A percentile compares a stretch with the other conserved stretches of the same genome.
phyloP scores from a whole-genome alignment of 2,888 invertebrate genomes.

The Latrodectus elegans region DNA sequence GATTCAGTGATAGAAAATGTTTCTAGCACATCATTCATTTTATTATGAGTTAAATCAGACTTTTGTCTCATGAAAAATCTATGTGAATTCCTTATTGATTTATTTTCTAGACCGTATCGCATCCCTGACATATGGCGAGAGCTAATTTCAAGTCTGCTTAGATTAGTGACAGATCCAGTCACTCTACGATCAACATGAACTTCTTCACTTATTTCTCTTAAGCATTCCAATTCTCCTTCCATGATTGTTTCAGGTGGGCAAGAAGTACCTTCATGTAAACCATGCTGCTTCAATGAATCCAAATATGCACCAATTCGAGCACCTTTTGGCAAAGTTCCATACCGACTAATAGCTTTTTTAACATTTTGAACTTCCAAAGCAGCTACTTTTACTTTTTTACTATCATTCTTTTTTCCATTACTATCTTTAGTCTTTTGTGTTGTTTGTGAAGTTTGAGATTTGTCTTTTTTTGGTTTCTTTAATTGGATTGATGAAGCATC shows the following conservation, averaged over 20 bases:
- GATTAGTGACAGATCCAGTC: slow-evolving; percentile 64
- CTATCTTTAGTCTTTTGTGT: slow-evolving; percentile 52
- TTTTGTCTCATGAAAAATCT: slow-evolving; percentile 71
- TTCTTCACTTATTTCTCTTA: slow-evolving; percentile 63
- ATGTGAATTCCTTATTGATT: slow-evolving; percentile 62
- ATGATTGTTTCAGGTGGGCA: slow-evolving; percentile 64
- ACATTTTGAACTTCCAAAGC: slow-evolving; percentile 97
- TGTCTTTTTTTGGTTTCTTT: slow-evolving; percentile 62
- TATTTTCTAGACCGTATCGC: slow-evolving; percentile 61
- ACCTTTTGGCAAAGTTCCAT: slow-evolving; percentile 97
- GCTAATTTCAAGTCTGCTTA: slow-evolving; percentile 63
- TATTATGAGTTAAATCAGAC: slow-evolving; percentile 74
- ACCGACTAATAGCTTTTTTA: slow-evolving; percentile 89
- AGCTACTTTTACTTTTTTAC: slow-evolving; percentile 83
- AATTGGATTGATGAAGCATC: slow-evolving; percentile 58
- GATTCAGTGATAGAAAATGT: slow-evolving; percentile 69
- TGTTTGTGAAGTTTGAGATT: slow-evolving; percentile 38
- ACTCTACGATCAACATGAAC: slow-evolving; percentile 62
- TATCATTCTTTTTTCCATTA: slow-evolving; percentile 53
- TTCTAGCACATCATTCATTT: slow-evolving; percentile 69
- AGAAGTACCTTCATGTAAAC: slow-evolving; percentile 76
- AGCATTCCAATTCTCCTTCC: slow-evolving; percentile 63
- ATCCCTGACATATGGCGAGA: slow-evolving; percentile 61
- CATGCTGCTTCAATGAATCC: slow-evolving; percentile 91
- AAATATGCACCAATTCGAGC: slow-evolving; percentile 96